Evolutionary conservation across 2,888 invertebrate genomes (phyloP), one percentile per base, ranked within the genome.

Genomic region (Operophtera brumata): DNA sequence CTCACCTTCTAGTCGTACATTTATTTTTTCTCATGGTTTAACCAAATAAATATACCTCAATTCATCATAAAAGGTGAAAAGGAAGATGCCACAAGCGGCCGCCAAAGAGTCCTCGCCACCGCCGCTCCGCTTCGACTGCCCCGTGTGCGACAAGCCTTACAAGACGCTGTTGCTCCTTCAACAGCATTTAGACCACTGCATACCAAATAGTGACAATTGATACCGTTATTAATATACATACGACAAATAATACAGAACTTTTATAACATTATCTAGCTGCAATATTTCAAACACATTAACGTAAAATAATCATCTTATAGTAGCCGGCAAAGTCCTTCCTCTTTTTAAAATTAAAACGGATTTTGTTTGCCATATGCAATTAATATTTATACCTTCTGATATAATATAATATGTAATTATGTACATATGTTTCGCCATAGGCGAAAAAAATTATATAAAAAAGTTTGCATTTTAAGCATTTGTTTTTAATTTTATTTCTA

Each of bases 181-280:
- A 66, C 91, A 92, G 65, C 93, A 93, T 60, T 85, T 92, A 11
- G 92, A 92, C 14, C 74, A 80, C 11, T 92, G 92, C 67, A 59
- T 88, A 65, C 49, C 50, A 30, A 64, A 63, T 37, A 53, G 54
- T 47, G 51, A 13, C 51, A 47, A 60, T 34, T 57, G 37, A 48
- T n/a, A 39, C n/a, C n/a, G n/a, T n/a, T n/a, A 20, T 6, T 7
- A n/a, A 2, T 2, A 34, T 34, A n/a, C n/a, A 34, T 34, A 34
- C 2, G 1, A 30, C 30, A 30, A 30, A 10, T 30, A 7, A 2
- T 30, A 2, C 30, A 30, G 30, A 30, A 9, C 30, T 7, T 30
- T 30, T 10, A 30, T 2, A 30, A n/a, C n/a, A n/a, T n/a, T n/a
- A n/a, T n/a, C 7, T 9, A n/a, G n/a, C n/a, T 30, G 8, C 30